Base-by-base conservation (phyloP, 1,140 invertebrate species). In the Lasaia peninsularis region DNA sequence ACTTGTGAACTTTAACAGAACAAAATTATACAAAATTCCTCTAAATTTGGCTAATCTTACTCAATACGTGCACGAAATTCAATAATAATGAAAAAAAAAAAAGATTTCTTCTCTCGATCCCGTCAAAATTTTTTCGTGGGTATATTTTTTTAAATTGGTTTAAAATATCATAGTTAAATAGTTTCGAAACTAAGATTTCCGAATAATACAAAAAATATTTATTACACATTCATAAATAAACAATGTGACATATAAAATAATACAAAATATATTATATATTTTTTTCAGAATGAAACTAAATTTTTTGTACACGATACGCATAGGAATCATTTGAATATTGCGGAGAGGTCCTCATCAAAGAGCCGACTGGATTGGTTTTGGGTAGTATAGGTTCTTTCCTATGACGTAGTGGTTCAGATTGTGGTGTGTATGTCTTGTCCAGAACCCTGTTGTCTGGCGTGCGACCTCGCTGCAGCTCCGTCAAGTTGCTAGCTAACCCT, bases 341-440 rank as follows among this genome's bases (percentile, higher is more conserved):
- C 10, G 69, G 68, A 0, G 75, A 71, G 2, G 62, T 82, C 2
- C 80, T 74, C 21, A 76, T 60, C 7, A 71, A 34, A 2, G 79
- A 73, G 8, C 53, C 61, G 48, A 75, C 58, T 0, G 73, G 70
- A 0, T 71, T 62, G 0, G 75, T 65, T 37, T 52, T 68, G 0
- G 75, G 79, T 12, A 86, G 62, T 4, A 64, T 60, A 2, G 80
- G 76, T 49, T 81, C 83, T 40, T 79, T 81, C n/a, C 81, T 65
- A n/a, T 62, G 69, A 1, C 78, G 61, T 3, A 85, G 35, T 0
- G 60, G 56, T 2, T 32, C 6, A 0, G 74, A 77, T 7, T 52
- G 51, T 21, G 75, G 65, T 4, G 32, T 62, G 5, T 67, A 69
- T 0, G 79, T 78, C 31, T 85, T 85, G 2, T 80, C 74, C 0